Conservation (phyloP, 2,797 vertebrate species). For the Lycodopsis pacificus region DNA sequence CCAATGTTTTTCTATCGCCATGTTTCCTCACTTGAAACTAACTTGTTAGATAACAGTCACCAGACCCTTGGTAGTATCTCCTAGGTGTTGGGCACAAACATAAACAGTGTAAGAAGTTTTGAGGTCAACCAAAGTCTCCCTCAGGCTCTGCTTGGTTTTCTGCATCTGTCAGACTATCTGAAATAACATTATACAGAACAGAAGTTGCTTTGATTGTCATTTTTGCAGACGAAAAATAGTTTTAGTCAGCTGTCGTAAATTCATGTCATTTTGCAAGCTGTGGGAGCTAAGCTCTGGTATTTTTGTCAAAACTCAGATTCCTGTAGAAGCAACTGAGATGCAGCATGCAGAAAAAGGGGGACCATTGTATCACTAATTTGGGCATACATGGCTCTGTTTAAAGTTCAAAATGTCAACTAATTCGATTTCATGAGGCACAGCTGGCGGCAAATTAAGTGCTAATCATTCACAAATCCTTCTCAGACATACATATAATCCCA, state of each 20-base stretch:
- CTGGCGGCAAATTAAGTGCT: slow-evolving; percentile 73
- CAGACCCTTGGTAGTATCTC: slow-evolving; percentile 51
- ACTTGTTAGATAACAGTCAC: slow-evolving; percentile 70
- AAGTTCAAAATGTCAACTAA: slow-evolving; percentile 80
- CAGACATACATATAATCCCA: slow-evolving; percentile 44
- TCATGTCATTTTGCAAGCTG: slow-evolving; percentile 60
- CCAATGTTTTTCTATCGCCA: slow-evolving; percentile 60
- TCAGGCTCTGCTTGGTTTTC: slow-evolving; percentile 34
- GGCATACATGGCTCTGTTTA: slow-evolving; percentile 73
- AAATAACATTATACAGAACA: slow-evolving; percentile 52
- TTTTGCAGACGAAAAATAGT: slow-evolving; percentile 65
- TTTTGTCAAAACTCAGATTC: slow-evolving; percentile 63
- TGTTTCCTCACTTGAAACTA: slow-evolving; percentile 65
- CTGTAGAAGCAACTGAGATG: slow-evolving; percentile 49
- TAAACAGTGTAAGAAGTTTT: slow-evolving; percentile 58
- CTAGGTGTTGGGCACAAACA: slow-evolving; percentile 50
- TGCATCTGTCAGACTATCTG: slow-evolving; percentile 45
- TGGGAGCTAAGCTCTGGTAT: slow-evolving; percentile 53
- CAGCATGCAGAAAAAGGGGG: slow-evolving; percentile 40
- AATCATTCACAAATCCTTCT: slow-evolving; percentile 78
- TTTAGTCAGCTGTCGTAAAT: slow-evolving; percentile 69
- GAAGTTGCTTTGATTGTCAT: slow-evolving; percentile 68
- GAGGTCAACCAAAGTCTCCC: slow-evolving; percentile 61
- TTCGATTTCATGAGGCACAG: slow-evolving; percentile 79
- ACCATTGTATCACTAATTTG: slow-evolving; percentile 55